Evolutionary conservation across 2,797 vertebrate genomes (phyloP).

Genomic region (Cirrhinus molitorella): DNA sequence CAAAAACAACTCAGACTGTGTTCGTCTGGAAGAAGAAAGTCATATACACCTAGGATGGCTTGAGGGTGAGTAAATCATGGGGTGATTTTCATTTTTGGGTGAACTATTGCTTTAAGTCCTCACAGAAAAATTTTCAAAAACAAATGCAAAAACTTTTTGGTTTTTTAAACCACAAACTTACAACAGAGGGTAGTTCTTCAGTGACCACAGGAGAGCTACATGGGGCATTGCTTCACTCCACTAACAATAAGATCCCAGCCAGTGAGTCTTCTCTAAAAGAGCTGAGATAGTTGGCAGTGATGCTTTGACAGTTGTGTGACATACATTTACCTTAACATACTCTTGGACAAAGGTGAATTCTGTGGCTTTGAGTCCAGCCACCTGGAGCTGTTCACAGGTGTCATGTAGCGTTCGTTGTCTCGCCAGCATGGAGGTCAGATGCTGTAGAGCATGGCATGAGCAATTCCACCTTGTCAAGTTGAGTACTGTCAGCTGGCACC

Average conservation of each 20-base stretch:
- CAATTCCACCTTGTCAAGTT: constrained; percentile 32
- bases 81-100: too few relatives aligned
- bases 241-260: background rate
- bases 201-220: background rate
- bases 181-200: too few relatives aligned
- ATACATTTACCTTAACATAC: constrained; percentile 47
- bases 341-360: constrained; percentile 39
- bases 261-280: background rate
- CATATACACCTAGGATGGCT: too few relatives aligned
- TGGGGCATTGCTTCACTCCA: background rate
- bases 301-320: constrained; percentile 32
- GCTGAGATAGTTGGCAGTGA: constrained; percentile 30
- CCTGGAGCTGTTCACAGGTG: constrained; percentile 38
- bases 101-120: too few relatives aligned
- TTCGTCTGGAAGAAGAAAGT: too few relatives aligned
- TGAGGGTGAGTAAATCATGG: too few relatives aligned
- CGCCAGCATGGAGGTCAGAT: constrained; percentile 37
- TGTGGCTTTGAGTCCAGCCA: constrained; percentile 35
- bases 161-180: too few relatives aligned
- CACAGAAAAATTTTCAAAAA: too few relatives aligned
- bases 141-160: too few relatives aligned
- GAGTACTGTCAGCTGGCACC: constrained; percentile 27
- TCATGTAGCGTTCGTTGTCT: constrained; percentile 12
- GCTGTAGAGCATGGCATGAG: constrained; percentile 28
- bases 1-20: too few relatives aligned